Evolutionary conservation across 2,888 invertebrate genomes (phyloP).

Genomic region (Trichopria drosophilae): DNA sequence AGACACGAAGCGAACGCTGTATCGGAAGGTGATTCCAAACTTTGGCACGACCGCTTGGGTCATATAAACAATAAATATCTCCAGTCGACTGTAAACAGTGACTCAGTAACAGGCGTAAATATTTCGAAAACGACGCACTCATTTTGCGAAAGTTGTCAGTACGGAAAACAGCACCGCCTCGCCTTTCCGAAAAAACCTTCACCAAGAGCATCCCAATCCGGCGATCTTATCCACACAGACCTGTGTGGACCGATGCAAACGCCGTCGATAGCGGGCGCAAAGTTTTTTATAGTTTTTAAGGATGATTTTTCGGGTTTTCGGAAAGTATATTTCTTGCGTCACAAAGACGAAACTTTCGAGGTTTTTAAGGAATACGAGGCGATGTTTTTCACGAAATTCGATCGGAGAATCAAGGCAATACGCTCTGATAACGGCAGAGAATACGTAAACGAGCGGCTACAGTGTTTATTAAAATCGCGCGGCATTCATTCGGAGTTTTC

Average conservation of each 20-base stretch:
- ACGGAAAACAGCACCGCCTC: constrained; percentile 20
- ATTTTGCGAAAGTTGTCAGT: constrained; percentile 26
- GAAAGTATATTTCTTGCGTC: no score
- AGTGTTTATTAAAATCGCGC: no score
- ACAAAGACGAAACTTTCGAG: no score
- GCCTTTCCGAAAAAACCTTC: constrained; percentile 20
- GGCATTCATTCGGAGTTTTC: constrained; percentile 25
- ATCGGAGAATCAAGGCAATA: constrained; percentile 10
- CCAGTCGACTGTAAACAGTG: constrained; percentile 17
- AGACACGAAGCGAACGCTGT: neutral
- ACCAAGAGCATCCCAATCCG: no score
- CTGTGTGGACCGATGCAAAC: no score
- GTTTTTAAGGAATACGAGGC: no score
- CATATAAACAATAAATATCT: constrained; percentile 6
- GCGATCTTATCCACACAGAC: no score
- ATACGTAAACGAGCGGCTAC: no score
- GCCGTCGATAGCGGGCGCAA: no score
- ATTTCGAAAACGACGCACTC: constrained; percentile 8
- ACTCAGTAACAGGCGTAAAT: neutral
- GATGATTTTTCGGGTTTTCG: no score
- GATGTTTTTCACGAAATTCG: no score
- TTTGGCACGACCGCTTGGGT: constrained; percentile 22
- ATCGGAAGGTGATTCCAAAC: constrained; percentile 1
- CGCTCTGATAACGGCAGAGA: constrained; percentile 22
- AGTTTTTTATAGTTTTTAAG: no score